Evolutionary conservation across 1,140 invertebrate species (phyloP).

Genomic region (Bombus confusus): DNA sequence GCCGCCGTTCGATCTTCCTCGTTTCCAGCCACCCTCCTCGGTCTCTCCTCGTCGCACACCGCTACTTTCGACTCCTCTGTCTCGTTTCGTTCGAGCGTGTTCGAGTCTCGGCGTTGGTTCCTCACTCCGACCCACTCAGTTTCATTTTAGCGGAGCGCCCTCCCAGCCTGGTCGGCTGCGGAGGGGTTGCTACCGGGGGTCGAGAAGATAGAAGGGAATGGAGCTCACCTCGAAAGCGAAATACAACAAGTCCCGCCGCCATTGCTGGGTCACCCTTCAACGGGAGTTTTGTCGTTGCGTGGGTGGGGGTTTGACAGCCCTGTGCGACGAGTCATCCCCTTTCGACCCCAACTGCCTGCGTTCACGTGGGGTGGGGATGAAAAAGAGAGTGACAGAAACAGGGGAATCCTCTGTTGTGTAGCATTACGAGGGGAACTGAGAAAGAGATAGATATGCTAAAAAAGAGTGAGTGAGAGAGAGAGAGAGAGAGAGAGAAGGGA

Average conservation of each 20-base stretch:
- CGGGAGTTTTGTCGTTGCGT: constrained; percentile 75
- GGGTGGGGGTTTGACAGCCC: constrained; percentile 56
- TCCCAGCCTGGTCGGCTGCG: neutral
- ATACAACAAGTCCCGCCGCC: constrained; percentile 82
- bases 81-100: constrained; percentile 13
- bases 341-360: constrained; percentile 41
- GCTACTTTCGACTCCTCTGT: constrained; percentile 27
- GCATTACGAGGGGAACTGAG: neutral
- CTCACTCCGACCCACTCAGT: constrained; percentile 30
- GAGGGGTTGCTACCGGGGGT: constrained; percentile 63
- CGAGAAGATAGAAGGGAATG: constrained; percentile 69
- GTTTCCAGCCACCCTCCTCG: constrained; percentile 24
- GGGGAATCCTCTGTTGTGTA: neutral
- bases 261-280: constrained; percentile 81
- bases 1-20: constrained; percentile 29
- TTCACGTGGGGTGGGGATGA: constrained; percentile 28
- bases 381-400: neutral
- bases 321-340: constrained; percentile 61
- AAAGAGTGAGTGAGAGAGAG: neutral
- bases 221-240: constrained; percentile 72
- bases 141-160: constrained; percentile 45
- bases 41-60: constrained; percentile 47
- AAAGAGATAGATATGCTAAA: neutral
- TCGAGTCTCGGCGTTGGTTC: neutral
- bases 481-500: neutral